phyloP scores from a whole-genome alignment of 2,797 vertebrate species.

The Psittacula echo region DNA sequence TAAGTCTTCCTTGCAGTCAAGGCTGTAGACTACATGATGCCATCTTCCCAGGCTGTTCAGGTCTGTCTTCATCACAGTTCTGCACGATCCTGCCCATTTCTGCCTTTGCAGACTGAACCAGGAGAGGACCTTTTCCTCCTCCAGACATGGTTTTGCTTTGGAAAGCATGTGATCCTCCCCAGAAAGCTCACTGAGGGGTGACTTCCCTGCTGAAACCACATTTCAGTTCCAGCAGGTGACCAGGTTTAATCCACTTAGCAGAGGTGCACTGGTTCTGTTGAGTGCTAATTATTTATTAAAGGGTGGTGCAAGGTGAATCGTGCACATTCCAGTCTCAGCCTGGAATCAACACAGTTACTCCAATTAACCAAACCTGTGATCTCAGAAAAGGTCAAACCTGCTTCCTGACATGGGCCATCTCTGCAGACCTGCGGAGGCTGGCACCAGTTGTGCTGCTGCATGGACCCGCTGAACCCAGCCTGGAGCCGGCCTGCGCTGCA shows the following conservation, averaged over 20 bases:
- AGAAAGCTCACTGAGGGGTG: not conserved
- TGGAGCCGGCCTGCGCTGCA: not conserved
- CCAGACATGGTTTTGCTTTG: not conserved
- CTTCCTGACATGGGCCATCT: not conserved
- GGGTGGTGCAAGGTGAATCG: conserved; percentile 9
- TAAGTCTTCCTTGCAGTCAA: not conserved
- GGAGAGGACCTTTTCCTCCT: not conserved
- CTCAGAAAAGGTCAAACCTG: conserved; percentile 7
- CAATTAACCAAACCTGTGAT: conserved; percentile 51
- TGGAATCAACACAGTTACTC: conserved; percentile 31
- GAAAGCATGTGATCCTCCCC: conserved; percentile 20
- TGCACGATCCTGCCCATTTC: not conserved
- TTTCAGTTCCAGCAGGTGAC: conserved; percentile 52
- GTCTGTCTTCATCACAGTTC: not conserved
- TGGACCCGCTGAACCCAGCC: not conserved
- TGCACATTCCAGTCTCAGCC: conserved; percentile 44
- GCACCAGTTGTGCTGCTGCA: not conserved
- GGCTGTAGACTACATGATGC: not conserved
- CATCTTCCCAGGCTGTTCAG: not conserved
- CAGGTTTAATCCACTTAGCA: conserved; percentile 55
- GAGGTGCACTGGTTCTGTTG: conserved; percentile 32
- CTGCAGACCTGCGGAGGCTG: not conserved
- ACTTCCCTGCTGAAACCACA: not conserved
- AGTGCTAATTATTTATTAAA: conserved; percentile 56
- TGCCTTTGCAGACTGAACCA: not conserved